Evolutionary conservation across 2,113 vertebrate genomes (phyloP), one percentile per base, ranked within the genome.

Genomic region (rabbit (Oryctolagus cuniculus)): DNA sequence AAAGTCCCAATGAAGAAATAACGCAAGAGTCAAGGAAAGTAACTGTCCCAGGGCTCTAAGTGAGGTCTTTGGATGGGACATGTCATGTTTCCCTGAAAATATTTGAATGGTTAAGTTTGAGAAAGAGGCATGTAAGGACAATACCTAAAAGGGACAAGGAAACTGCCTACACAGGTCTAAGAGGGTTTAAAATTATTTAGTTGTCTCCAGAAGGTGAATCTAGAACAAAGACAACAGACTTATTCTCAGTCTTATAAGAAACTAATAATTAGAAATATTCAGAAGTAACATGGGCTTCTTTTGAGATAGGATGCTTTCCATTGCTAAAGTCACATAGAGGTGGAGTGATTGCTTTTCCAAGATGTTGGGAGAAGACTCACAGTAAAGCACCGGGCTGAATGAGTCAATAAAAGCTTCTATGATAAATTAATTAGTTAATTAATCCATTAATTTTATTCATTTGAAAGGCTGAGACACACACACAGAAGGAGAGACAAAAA

Each of bases 211-310:
- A 87, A 96, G 38, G 3, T n/a, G 53, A 34, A 74, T 4, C 36
- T 80, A 72, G 21, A 75, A 83, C 25, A 87, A 89, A 66, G 49
- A 84, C 5, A 58, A n/a, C 2, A 81, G 11, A 67, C 4, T 51
- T 34, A 10, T 24, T 93, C 44, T 77, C 19, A 72, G 29, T 31
- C 93, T 88, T 67, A 64, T 61, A 63, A 77, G 31, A 70, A 69
- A 27, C 1, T 83, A 55, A 51, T 82, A 58, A 55, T 77, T 49
- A 89, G n/a, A 96, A 94, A 82, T 36, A 34, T 55, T 87, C 58
- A 16, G 78, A 79, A 83, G 38, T 44, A 75, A 17, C 31, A 21
- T 22, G 19, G 27, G 2, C 5, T 93, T 44, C 9, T 85, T 93
- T 67, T 88, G 38, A 73, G 9, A 2, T 31, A 6, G 3, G 22